Evolutionary conservation across 2,113 vertebrate species (phyloP), one percentile per base, ranked within the genome.

Genomic region (Hemiscyllium ocellatum): DNA sequence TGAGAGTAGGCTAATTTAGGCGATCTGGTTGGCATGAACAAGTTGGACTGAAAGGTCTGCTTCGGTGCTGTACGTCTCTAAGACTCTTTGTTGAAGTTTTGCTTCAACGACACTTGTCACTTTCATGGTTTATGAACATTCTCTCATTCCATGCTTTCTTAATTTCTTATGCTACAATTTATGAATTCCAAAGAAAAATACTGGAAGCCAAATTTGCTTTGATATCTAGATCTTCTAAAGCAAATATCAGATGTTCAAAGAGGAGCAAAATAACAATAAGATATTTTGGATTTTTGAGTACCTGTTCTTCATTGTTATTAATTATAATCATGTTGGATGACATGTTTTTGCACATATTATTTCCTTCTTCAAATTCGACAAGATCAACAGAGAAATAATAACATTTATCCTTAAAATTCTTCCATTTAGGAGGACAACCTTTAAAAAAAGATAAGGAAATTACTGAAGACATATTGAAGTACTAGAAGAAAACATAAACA

Each of bases 331-430:
- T 96, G 12, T 96, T 98, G 0, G 98, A 98, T 95, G 96, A 98
- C 95, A 96, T 97, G 19, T 97, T 97, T 97, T 98, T 97, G 96
- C 99, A 99, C 91, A 96, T 97, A 89, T 97, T 96, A 95, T 98
- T 98, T 12, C 98, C 98, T 0, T 98, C 98, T 96, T 98, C 97
- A 96, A 99, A 99, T 96, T 97, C 98, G 95, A 97, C 97, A 96
- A 97, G 97, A 96, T 98, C 98, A 96, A 96, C 96, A 86, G 98
- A 99, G 97, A 99, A 98, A 96, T 98, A 98, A 97, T 99, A 99
- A 97, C 99, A 99, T 96, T 98, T 99, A 96, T 98, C 97, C 95
- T 97, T 98, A 96, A 98, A 98, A 96, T 98, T 98, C 90, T 98
- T 97, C 99, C 99, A 99, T 13, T 96, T 97, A 96, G 96, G 96